Evolutionary conservation across 35 echinoderm and acorn worm species (phyloP).

Genomic region (Lytechinus variegatus): DNA sequence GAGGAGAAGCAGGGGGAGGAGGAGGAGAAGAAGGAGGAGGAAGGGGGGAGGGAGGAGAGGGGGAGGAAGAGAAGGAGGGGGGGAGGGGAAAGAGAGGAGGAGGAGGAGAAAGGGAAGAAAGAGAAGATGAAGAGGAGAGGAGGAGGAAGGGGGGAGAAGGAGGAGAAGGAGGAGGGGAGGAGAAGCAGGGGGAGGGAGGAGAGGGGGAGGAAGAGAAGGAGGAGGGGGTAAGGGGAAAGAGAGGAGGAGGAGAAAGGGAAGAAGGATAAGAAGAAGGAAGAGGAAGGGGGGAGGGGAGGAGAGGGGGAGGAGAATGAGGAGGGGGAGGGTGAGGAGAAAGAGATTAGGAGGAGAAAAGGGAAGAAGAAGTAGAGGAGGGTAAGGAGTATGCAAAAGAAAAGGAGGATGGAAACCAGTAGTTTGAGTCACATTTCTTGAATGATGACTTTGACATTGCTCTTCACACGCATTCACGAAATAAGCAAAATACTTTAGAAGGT

Average conservation of each 20-base stretch:
- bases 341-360: too few species aligned
- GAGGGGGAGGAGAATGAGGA: too few species aligned
- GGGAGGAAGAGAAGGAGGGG: neutral
- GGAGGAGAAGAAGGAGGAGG: neutral
- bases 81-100: neutral
- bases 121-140: neutral
- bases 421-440: too few species aligned
- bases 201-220: neutral
- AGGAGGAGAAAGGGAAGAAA: neutral
- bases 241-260: neutral
- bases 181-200: too few species aligned
- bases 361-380: too few species aligned
- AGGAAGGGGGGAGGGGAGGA: too few species aligned
- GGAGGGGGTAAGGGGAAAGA: neutral
- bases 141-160: neutral
- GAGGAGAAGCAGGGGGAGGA: neutral
- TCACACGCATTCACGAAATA: too few species aligned
- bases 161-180: neutral
- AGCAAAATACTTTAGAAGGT: too few species aligned
- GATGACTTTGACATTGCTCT: too few species aligned
- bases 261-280: neutral
- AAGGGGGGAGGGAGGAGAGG: neutral
- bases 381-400: too few species aligned
- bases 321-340: too few species aligned
- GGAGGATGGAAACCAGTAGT: too few species aligned